Conservation (phyloP, 2,888 invertebrate species). For the Dasysyrphus albostriatus region DNA sequence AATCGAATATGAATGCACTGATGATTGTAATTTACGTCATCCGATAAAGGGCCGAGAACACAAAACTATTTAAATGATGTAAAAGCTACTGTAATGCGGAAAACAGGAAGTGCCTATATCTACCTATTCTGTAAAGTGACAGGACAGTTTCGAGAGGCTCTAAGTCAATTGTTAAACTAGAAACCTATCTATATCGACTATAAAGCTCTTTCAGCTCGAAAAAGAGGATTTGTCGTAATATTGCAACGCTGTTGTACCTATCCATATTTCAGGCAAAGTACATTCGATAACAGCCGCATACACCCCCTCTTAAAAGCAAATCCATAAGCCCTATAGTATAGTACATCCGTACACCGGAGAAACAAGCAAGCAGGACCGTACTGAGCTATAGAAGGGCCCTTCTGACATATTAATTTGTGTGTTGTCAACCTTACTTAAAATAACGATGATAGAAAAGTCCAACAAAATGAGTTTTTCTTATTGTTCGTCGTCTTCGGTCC, state of each 20-base stretch:
- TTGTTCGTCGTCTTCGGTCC: too few relatives aligned
- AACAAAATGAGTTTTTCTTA: too few relatives aligned
- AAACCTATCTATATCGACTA: slow-evolving; percentile 23
- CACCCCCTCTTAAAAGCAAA: slow-evolving; percentile 18
- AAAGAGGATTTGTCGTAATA: slow-evolving; percentile 74
- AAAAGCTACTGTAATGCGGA: neutral
- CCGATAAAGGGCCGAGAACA: slow-evolving; percentile 10
- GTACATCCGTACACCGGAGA: neutral
- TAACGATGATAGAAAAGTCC: too few relatives aligned
- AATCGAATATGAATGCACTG: slow-evolving; percentile 29
- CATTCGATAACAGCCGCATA: slow-evolving; percentile 48
- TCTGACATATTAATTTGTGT: too few relatives aligned
- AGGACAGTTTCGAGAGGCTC: slow-evolving; percentile 6
- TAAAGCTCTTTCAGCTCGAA: slow-evolving; percentile 53
- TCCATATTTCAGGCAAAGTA: slow-evolving; percentile 54
- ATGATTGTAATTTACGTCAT: slow-evolving; percentile 27
- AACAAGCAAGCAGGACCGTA: neutral
- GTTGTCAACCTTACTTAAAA: too few relatives aligned
- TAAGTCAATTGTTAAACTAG: slow-evolving; percentile 39
- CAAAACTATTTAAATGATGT: slow-evolving; percentile 32
- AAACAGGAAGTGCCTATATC: slow-evolving; percentile 28
- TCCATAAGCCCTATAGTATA: slow-evolving; percentile 18
- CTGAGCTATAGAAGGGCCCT: fast-evolving
- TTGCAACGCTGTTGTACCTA: slow-evolving; percentile 47
- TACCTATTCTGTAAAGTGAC: neutral